Evolutionary conservation across 2,113 vertebrate genomes (phyloP), one percentile per base, ranked within the genome.

Genomic region (Apteryx owenii): DNA sequence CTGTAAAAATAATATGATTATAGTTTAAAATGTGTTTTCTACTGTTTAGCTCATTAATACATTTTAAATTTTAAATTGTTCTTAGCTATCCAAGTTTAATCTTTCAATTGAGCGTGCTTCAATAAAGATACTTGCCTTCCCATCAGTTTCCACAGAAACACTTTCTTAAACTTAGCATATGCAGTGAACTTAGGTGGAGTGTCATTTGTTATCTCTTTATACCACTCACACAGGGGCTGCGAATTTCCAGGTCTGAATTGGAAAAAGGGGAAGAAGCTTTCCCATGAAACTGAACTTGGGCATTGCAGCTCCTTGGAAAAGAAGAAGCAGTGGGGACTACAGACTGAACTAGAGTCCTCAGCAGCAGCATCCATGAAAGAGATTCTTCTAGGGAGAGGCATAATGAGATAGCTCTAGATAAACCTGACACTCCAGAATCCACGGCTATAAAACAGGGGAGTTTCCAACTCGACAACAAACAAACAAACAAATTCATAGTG

Each of bases 181-280:
- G 4, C 29, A 65, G 36, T 38, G 61, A 96, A 82, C 7, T 72
- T 61, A 46, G 78, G 12, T 1, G 0, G 66, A 85, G 28, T 76
- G 38, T 7, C 44, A 53, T 53, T 83, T 90, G 28, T 70, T 72
- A 73, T 6, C 71, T 81, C 46, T 42, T 81, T 71, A 84, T 10
- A 29, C 7, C 29, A 22, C 2, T 2, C 1, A 7, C 21, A 46
- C 16, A 78, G 71, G 1, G 2, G 21, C 26, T 51, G 21, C 12
- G 44, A 23, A 60, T 81, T 85, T 68, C 84, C 68, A 60, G 15
- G 84, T 72, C 29, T 94, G 61, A 84, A 6, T 7, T 69, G 14
- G 20, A n/a, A 82, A 72, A 92, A 89, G 61, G 81, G 10, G 56
- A 54, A 89, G 61, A 12, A 94, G 31, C 10, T 79, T 82, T 89